Base-by-base conservation (phyloP, 2,113 vertebrate species). In the Dicaeum eximium region DNA sequence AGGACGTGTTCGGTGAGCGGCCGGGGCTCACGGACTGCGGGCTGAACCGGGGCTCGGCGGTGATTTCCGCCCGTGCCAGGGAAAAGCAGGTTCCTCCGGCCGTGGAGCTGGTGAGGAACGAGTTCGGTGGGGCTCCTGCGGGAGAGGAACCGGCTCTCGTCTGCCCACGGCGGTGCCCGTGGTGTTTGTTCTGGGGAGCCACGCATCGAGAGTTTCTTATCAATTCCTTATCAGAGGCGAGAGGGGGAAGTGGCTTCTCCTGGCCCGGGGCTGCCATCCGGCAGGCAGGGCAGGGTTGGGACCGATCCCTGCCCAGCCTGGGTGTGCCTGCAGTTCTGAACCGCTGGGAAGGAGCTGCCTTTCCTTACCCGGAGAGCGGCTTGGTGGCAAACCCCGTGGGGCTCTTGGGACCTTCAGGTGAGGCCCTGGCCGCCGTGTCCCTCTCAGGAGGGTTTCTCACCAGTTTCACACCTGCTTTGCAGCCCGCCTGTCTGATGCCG, bases 401-500 rank as follows among this genome's bases (percentile, higher is more conserved):
- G 25, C 42, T 27, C 24, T 4, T 2, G 23, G 71, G 51, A 35
- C n/a, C 15, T 15, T 13, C 21, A 2, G 53, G 31, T 5, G 70
- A 24, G 10, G 60, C 65, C 2, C 3, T 3, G 42, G 65, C 33
- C 47, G 2, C 35, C 45, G 24, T 1, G 3, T 21, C 10, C 16
- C 8, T 1, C 9, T 1, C 50, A 1, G 37, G 4, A 19, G 23
- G 15, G 12, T 2, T 19, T 44, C 53, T 90, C 35, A 67, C 15
- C 3, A 0, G 16, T 44, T 1, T 1, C 0, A 1, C 24, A 4
- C 5, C 1, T n/a, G 42, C 94, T 2, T 75, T 27, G 22, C 95
- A 98, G 98, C 94, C 82, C 57, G 33, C 96, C 92, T 97, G 95
- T 96, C 98, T 97, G 97, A 98, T 98, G 98, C 98, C 62, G 88